Evolutionary conservation across 2,113 vertebrate species (phyloP).

Genomic region (Dromiciops gliroides): DNA sequence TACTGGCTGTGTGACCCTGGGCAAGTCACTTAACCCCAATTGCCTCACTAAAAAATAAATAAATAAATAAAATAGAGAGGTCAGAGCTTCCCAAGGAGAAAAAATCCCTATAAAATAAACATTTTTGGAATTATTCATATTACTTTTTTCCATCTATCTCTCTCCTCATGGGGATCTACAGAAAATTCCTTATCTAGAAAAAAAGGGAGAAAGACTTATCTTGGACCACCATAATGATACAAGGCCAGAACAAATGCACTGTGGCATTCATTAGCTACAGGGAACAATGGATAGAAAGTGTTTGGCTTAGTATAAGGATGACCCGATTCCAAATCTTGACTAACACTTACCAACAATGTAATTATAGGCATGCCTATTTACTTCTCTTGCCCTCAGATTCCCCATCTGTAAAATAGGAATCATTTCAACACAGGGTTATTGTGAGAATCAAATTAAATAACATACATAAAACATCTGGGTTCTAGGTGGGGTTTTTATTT

Average conservation of each 20-base stretch:
- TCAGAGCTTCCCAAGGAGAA: neutral
- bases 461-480: no score
- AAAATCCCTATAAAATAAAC: neutral
- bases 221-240: neutral
- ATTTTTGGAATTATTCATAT: neutral
- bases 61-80: no score
- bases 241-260: no score
- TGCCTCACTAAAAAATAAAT: no score
- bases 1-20: no score
- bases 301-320: neutral
- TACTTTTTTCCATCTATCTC: neutral
- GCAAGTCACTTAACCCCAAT: no score
- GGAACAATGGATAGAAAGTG: neutral
- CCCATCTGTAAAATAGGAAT: no score
- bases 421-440: no score
- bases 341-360: neutral
- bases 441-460: no score
- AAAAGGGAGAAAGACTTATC: neutral
- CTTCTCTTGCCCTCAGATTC: neutral
- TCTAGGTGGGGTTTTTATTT: neutral
- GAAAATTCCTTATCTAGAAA: neutral
- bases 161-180: neutral
- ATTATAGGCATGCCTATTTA: neutral
- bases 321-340: neutral
- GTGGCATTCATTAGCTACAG: neutral